Base-by-base conservation (phyloP, 2,888 invertebrate species). In the Drosophila nr. fundita region DNA sequence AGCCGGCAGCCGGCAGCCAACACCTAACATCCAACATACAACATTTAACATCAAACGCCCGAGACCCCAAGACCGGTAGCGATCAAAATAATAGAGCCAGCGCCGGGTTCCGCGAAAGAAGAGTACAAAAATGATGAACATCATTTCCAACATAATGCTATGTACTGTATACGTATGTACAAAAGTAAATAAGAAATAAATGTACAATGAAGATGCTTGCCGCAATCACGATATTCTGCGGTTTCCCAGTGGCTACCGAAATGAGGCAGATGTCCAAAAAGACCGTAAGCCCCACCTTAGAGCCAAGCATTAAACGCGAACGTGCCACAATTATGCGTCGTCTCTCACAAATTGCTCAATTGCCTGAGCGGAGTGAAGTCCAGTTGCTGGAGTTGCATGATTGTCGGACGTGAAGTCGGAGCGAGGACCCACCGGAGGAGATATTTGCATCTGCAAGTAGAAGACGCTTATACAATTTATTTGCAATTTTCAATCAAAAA, bases 401-500 rank as follows among this genome's bases (percentile, higher is more conserved):
- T 48, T 40, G 50, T 65, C 45, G 45, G 60, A 48, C 45, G 27
- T 40, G 21, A 24, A 29, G 38, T 24, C 18, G 36, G 58, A 42
- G 50, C 59, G 53, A 27, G 67, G 84, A 87, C 80, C 84, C 82
- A 84, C 74, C 75, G 62, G 73, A 75, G 71, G 45, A 70, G 59
- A 69, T 79, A 82, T 87, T 82, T 84, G 72, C 82, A 87, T 89
- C 86, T 78, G 61, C 83, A 64, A 83, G 85, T 76, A 76, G 79
- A 72, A 72, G 82, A 73, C 85, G 88, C 75, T 87, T 87, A 87
- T 82, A 82, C 89, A 89, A 88, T 88, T 88, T 88, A 86, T 88
- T 89, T 88, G 76, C 87, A 87, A 88, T 88, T 88, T 88, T 89
- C 89, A 89, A 88, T 89, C 82, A 80, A 80, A 80, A 80, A 80